Evolutionary conservation across 2,113 vertebrate genomes (phyloP).

Genomic region (Albula glossodonta): DNA sequence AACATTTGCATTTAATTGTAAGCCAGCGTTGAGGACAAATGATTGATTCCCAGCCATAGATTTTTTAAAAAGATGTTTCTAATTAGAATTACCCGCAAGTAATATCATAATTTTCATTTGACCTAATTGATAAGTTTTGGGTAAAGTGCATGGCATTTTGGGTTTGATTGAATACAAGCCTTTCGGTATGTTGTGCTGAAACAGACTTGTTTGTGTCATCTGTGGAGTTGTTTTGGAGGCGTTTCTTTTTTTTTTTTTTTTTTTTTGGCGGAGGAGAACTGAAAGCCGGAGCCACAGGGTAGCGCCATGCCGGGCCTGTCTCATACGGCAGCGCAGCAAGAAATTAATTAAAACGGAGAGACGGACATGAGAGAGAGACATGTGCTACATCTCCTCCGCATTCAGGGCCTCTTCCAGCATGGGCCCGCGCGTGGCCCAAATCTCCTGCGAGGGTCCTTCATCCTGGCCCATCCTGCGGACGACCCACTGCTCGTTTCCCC

Average conservation of each 20-base stretch:
- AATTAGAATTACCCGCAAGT: too few species aligned
- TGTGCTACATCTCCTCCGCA: conserved; percentile 19
- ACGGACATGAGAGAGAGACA: conserved; percentile 32
- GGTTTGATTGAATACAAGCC: background rate
- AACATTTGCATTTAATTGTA: too few species aligned
- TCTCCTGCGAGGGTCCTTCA: conserved; percentile 21
- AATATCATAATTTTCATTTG: too few species aligned
- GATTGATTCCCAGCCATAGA: too few species aligned
- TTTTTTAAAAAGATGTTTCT: too few species aligned
- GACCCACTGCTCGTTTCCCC: background rate
- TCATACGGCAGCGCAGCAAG: conserved; percentile 42
- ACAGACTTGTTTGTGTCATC: background rate
- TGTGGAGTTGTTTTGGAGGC: background rate
- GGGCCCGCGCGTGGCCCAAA: background rate
- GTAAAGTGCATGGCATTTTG: background rate
- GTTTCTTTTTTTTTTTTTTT: too few species aligned
- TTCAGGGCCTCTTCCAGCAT: background rate
- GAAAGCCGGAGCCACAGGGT: conserved; percentile 20
- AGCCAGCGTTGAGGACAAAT: too few species aligned
- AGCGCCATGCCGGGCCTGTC: conserved; percentile 26
- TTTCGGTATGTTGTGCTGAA: background rate
- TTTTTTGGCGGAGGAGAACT: conserved; percentile 8
- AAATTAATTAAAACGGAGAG: conserved; percentile 48
- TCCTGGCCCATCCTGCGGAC: background rate
- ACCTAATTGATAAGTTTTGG: background rate